Evolutionary conservation across 2,113 vertebrate genomes (phyloP).

Genomic region (Pachypanchax playfairii): DNA sequence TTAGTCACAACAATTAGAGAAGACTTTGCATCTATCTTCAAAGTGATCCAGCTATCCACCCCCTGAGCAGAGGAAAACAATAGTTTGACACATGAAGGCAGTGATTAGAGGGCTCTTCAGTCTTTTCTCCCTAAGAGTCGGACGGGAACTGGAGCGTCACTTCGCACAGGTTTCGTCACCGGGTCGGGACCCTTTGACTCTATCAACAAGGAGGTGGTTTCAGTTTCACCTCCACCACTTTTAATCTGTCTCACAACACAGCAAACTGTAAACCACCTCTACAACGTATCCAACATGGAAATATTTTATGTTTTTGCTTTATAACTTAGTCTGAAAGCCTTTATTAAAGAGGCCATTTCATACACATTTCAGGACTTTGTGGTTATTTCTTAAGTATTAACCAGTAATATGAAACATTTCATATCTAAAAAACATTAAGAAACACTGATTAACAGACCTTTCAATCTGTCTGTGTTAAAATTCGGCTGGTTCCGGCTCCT

Average conservation of each 20-base stretch:
- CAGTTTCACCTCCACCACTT: constrained; percentile 35
- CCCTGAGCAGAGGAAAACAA: constrained; percentile 24
- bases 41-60: constrained; percentile 21
- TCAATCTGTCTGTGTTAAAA: too few relatives aligned
- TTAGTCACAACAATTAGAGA: too few relatives aligned
- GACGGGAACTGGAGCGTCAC: constrained; percentile 42
- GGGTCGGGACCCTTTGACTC: constrained; percentile 66
- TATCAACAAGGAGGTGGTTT: constrained; percentile 56
- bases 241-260: constrained; percentile 14
- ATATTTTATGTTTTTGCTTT: background rate
- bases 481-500: too few relatives aligned
- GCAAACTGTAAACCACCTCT: constrained; percentile 5
- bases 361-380: too few relatives aligned
- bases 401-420: too few relatives aligned
- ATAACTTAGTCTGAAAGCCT: background rate
- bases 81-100: constrained; percentile 52
- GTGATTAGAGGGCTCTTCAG: constrained; percentile 42
- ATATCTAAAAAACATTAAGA: too few relatives aligned
- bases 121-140: constrained; percentile 23
- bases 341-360: too few relatives aligned
- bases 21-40: constrained; percentile 41
- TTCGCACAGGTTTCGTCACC: constrained; percentile 24
- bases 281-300: background rate
- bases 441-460: too few relatives aligned
- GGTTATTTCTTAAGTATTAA: too few relatives aligned